Evolutionary conservation across 30 jellyfish, hydroid and myxozoan species (phyloP), one percentile per base, ranked within the genome.

Genomic region (Turritopsis dohrnii): DNA sequence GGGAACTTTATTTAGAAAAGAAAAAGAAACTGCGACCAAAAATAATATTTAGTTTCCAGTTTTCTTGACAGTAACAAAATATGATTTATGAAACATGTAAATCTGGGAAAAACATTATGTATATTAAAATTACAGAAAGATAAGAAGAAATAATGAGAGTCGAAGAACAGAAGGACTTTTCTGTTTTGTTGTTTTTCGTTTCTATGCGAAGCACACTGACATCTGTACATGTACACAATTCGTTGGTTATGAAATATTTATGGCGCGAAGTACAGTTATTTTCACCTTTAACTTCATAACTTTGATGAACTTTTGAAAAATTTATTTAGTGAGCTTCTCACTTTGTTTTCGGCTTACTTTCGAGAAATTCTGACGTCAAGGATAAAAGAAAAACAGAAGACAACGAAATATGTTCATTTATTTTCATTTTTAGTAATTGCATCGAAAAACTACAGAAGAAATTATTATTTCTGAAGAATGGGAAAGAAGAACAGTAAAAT

Each of bases 401-500:
- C n/a, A 41, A 41, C 60, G 5, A 41, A 41, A 3, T 3, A 41
- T 41, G 60, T 41, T 41, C 60, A 41, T 13, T 41, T 41, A 41
- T 41, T 41, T 41, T 41, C 5, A 41, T 41, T 41, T 41, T 41
- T 41, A 41, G 60, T 13, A 41, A 41, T 41, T 41, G 5, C 60
- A 41, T 41, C 60, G 19, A 17, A 19, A 69, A 23, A 69, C 19
- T 69, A 69, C 23, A 1, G 16, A 23, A 60, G 22, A 60, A 60
- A 69, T 7, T 69, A 69, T n/a, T 7, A 8, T 27, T n/a, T 16
- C 23, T 7, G 19, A 19, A 69, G 77, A n/a, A 94, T 94, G 99
- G 99, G 99, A 16, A 94, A 94, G 79, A 96, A 89, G 71, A 96
- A 94, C 75, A 94, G 99, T 89, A 94, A 94, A 82, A 85, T 94